A percentile compares a stretch with the other conserved stretches of the same genome.
phyloP scores from a whole-genome alignment of 2,888 invertebrate genomes.

The Pachycephus smyrnensis region DNA sequence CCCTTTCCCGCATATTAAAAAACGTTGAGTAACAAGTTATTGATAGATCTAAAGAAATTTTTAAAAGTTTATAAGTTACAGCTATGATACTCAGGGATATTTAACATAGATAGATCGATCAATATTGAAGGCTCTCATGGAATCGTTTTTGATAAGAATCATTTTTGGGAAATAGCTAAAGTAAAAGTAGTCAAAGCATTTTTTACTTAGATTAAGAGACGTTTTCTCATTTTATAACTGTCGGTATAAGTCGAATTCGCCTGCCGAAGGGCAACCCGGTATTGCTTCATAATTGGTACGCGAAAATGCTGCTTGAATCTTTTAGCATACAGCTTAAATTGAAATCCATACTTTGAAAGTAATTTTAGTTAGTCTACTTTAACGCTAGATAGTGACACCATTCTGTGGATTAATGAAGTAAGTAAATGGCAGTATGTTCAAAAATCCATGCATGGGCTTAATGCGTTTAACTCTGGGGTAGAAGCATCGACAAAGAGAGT shows the following conservation, averaged over 20 bases:
- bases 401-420: background rate
- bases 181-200: background rate
- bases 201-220: background rate
- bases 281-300: background rate
- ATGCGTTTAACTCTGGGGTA: background rate
- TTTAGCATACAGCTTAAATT: background rate
- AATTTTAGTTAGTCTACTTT: background rate
- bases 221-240: background rate
- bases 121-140: background rate
- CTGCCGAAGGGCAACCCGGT: background rate
- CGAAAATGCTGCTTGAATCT: background rate
- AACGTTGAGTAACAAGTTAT: background rate
- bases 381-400: too few relatives aligned
- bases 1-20: background rate
- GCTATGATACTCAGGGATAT: background rate
- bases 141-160: background rate
- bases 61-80: background rate
- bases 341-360: background rate
- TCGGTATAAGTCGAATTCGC: background rate
- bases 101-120: background rate
- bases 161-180: background rate
- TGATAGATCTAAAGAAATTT: background rate
- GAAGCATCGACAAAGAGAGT: too few relatives aligned
- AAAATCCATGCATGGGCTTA: background rate
- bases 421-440: background rate